Evolutionary conservation across 2,797 vertebrate genomes (phyloP), one percentile per base, ranked within the genome.

Genomic region (Pelochelys cantorii): DNA sequence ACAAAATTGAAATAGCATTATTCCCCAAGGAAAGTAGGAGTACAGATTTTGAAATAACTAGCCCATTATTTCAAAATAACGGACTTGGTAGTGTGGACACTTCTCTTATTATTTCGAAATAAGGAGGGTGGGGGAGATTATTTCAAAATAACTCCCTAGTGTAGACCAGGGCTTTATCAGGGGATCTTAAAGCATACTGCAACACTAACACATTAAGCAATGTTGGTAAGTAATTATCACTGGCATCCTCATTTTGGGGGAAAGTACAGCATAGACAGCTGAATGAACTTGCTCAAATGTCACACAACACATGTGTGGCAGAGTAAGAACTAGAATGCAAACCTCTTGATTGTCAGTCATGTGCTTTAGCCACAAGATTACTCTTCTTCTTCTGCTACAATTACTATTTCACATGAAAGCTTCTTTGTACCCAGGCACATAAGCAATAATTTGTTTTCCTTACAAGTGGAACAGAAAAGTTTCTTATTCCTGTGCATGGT

Each of bases 351-450:
- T 89, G 77, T 86, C 84, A 90, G 93, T 86, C 84, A 79, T 79
- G 52, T 23, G n/a, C 71, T 89, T 84, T 0, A 89, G 81, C 22
- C 93, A 94, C 87, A 79, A 86, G 71, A 95, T 86, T 83, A 54
- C 90, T 84, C 93, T 90, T 87, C 91, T 96, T 89, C 85, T 79
- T 53, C 83, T 93, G 84, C 81, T 86, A 88, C 75, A 93, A 94
- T 79, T 42, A 54, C 81, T 74, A 29, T 86, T 92, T 90, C 92
- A 93, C 74, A 85, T 0, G 2, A 91, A 90, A 95, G 37, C 20
- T 83, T 83, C 59, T 87, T 85, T 77, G 59, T 87, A 54, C 65
- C 78, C 83, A 89, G 79, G 83, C 83, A 94, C 88, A 82, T 80
- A 92, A 89, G 42, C 3, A 13, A 29, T 79, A 91, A 81, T 2